Base-by-base conservation (phyloP, 2,888 invertebrate genomes). In the Atrina japonica region DNA sequence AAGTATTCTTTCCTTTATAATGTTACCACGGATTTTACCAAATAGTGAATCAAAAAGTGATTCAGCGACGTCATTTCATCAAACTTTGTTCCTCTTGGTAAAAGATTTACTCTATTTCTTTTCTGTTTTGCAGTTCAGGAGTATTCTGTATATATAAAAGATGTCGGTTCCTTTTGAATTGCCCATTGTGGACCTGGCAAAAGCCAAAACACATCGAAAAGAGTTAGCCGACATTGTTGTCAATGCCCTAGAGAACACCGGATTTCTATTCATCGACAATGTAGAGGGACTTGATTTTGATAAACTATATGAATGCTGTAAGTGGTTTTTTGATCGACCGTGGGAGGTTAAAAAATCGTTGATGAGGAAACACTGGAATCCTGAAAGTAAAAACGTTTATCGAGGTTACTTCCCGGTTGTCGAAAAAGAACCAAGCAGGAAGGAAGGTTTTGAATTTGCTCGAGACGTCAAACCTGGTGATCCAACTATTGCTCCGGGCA, bases 401-500 rank as follows among this genome's bases (percentile, higher is more conserved):
- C 71, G 84, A 7, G 84, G 84, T 3, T 84, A 81, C 41, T 84
- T 83, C 59, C 84, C 84, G 0, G 76, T 82, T 0, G 78, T 81
- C 14, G 58, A 66, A 18, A 80, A 73, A 1, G 82, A 82, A 55
- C 76, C 76, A 11, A 81, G 80, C 40, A 66, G 76, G 35, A 84
- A 84, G 41, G 83, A 84, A 55, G 84, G 81, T 5, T 83, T 81
- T 70, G 84, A 83, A 63, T 78, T 71, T 61, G 81, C 67, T 2
- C 56, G 75, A 25, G 81, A 77, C 58, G 69, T 77, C 21, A 64
- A 64, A 29, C 60, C 67, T 25, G 66, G 59, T 41, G 77, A 78
- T 52, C 60, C 60, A 7, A 50, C 75, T 73, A 75, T 60, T 27
- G 47, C 18, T 7, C 40, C 61, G 6, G 60, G 49, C 35, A 77